Conservation (phyloP, 1,140 invertebrate species). For the Ganaspis sp. region DNA sequence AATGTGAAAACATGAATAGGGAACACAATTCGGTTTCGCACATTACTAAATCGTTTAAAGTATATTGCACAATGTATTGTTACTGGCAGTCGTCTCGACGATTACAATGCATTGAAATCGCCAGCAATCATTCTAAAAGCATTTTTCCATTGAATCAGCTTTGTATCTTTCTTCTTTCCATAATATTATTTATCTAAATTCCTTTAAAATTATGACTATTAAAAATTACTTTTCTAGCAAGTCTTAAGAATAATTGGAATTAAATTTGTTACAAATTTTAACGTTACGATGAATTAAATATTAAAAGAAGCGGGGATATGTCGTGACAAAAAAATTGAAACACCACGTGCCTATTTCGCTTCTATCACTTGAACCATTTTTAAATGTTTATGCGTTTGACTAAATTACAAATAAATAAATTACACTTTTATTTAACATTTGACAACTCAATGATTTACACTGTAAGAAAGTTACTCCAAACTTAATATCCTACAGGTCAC, state of each 20-base stretch:
- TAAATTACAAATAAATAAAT: not conserved
- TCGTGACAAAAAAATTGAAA: slow-evolving; percentile 11
- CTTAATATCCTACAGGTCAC: not conserved
- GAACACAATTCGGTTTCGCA: not conserved
- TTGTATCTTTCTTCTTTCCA: slow-evolving; percentile 3
- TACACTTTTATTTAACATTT: not conserved
- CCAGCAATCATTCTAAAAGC: slow-evolving; percentile 14
- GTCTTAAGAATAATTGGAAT: not conserved
- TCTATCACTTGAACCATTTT: slow-evolving; percentile 4
- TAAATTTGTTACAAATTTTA: slow-evolving; percentile 2
- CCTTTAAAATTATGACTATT: slow-evolving; percentile 28
- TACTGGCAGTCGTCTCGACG: not conserved
- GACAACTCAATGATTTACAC: slow-evolving; percentile 1
- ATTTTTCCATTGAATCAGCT: slow-evolving; percentile 12
- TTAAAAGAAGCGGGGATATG: not conserved
- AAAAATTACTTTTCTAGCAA: slow-evolving; percentile 6
- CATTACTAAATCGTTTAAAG: not conserved
- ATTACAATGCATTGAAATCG: not conserved
- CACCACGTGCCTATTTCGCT: not conserved
- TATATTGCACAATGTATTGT: slow-evolving; percentile 9
- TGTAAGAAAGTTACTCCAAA: not conserved
- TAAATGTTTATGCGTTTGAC: not conserved
- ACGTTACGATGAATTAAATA: slow-evolving; percentile 1
- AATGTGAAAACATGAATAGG: slow-evolving; percentile 1
- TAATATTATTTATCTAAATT: slow-evolving; percentile 22